Evolutionary conservation across 2,113 vertebrate genomes (phyloP), one percentile per base, ranked within the genome.

Genomic region (Zingel zingel): DNA sequence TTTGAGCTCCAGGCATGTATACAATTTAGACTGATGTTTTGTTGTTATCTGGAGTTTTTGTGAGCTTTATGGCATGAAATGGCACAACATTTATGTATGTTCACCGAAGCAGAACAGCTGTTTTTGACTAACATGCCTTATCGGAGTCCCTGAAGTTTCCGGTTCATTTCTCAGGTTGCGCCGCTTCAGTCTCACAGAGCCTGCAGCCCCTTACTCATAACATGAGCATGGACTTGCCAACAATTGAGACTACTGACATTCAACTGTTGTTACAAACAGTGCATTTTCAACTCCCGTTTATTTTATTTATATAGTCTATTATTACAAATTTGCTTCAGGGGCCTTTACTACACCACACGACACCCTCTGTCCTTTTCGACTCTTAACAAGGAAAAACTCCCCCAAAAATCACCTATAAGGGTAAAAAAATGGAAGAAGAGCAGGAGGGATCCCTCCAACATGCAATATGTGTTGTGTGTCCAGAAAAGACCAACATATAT

Each of bases 161-260:
- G 56, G 65, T 75, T 64, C 63, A 84, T 86, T 84, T 84, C 82
- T 68, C 75, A 58, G 76, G 86, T 59, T 45, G 3, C 21, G 0
- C 3, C 9, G 48, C 50, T 47, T 59, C 19, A 3, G 19, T 82
- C 61, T 76, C 36, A 9, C 15, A 3, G 27, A 78, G 79, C 79
- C 56, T 51, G 76, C 66, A 63, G 79, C 74, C 30, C 58, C 65
- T 51, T 21, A 1, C 48, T 74, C 5, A 53, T 64, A 78, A 51
- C 74, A 14, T 23, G 59, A 75, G 74, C 65, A 8, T 62, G 68
- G 79, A 79, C 70, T 70, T 59, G 50, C 78, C 67, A 69, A 54
- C 50, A 27, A 43, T 64, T 36, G 74, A 69, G 67, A 80, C 85
- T 39, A 18, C 68, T 90, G 89, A 89, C 87, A 89, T 91, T 89